These are phyloP conservation scores for Pollachius pollachius DNA, from an alignment of 2,113 vertebrate species.

Conservation along the genomic window DNA sequence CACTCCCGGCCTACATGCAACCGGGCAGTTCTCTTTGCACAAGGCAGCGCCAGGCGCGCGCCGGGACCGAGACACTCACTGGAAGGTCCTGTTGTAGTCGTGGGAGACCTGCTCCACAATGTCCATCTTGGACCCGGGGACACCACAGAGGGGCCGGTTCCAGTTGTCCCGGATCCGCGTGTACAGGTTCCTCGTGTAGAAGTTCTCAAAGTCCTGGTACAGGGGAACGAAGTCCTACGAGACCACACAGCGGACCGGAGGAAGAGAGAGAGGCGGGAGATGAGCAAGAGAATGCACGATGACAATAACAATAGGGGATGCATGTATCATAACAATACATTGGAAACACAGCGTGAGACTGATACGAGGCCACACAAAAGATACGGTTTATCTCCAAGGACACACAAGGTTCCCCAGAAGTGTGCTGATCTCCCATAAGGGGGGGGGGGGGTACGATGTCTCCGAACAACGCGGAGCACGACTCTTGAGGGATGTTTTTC, in stretches of 20 bases:
- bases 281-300: background rate
- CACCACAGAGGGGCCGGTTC: conserved; percentile 92
- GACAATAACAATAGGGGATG: too few species aligned
- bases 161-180: conserved; percentile 96
- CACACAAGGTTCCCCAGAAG: too few species aligned
- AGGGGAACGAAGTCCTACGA: conserved; percentile 92
- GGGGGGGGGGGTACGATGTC: too few species aligned
- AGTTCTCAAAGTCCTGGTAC: conserved; percentile 98
- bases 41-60: background rate
- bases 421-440: too few species aligned
- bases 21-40: background rate
- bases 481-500: too few species aligned
- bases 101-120: conserved; percentile 84
- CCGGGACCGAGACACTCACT: conserved; percentile 71
- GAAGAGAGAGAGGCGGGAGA: background rate
- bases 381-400: too few species aligned
- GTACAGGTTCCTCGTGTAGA: conserved; percentile 95
- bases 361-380: background rate
- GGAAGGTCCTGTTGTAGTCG: conserved; percentile 95
- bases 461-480: too few species aligned
- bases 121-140: conserved; percentile 90
- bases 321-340: too few species aligned
- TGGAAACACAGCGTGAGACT: background rate
- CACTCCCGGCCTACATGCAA: background rate
- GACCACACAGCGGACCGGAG: conserved; percentile 7